These are phyloP conservation scores for Misgurnus mizolepis DNA, from an alignment of 2,113 vertebrate species.

Conservation along the genomic window DNA sequence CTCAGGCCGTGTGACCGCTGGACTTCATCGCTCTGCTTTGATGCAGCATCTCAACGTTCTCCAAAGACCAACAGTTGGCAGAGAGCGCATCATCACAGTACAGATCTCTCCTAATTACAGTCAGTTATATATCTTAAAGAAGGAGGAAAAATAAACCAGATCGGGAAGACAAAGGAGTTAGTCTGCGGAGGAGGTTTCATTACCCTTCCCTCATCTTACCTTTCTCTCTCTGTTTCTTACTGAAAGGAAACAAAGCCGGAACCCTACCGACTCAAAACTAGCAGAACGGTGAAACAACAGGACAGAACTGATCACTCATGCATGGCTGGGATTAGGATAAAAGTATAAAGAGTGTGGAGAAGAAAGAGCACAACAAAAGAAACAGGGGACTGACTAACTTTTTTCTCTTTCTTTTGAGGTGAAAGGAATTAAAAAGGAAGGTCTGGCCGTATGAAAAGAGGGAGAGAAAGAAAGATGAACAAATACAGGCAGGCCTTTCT, in stretches of 20 bases:
- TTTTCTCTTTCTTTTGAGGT: conserved; percentile 83
- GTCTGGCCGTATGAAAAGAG: conserved; percentile 78
- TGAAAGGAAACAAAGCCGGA: conserved; percentile 95
- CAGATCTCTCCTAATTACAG: conserved; percentile 75
- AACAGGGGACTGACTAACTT: conserved; percentile 96
- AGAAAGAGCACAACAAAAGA: conserved; percentile 94
- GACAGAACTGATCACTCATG: conserved; percentile 98
- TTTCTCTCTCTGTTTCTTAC: conserved; percentile 87
- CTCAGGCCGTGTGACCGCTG: conserved; percentile 58
- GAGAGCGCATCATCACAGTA: conserved; percentile 69
- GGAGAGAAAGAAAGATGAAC: conserved; percentile 84
- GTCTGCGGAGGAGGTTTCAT: conserved; percentile 89
- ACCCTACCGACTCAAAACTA: conserved; percentile 95
- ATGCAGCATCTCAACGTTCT: conserved; percentile 66
- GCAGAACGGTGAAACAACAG: conserved; percentile 98
- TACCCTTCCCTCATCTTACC: conserved; percentile 89
- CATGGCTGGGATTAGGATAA: conserved; percentile 98
- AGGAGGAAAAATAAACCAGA: conserved; percentile 56
- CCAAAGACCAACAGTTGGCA: conserved; percentile 63
- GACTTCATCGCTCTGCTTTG: conserved; percentile 66
- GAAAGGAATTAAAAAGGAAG: conserved; percentile 80
- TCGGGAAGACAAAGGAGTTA: conserved; percentile 83
- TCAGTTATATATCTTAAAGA: conserved; percentile 69
- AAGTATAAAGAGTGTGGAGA: conserved; percentile 94
- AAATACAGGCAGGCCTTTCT: conserved; percentile 84